Base-by-base conservation (phyloP, 2,888 invertebrate genomes). In the Clostera curtula region DNA sequence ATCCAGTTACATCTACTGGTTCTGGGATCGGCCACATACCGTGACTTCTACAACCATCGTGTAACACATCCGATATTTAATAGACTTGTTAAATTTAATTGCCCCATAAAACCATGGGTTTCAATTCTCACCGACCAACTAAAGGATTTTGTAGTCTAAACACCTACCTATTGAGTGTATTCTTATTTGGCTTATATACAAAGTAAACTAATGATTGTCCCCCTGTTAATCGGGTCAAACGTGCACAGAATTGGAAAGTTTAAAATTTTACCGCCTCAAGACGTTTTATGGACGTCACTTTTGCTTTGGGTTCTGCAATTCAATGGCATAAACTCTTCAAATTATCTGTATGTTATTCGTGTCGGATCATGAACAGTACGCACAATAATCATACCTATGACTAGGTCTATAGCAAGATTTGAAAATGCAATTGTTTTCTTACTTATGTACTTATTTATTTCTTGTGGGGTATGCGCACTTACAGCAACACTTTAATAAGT, bases 171-270 rank as follows among this genome's bases (percentile, higher is more conserved):
- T 14, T 32, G 4, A 6, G 31, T 34, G 18, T 4, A 28, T 25
- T 6, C 25, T 35, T 1, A 4, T 15, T 2, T 11, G 7, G 4
- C 4, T 28, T 47, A 31, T 49, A 46, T 40, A 40, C 40, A 40
- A 36, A 49, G 49, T 50, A 57, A 61, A 58, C 55, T 47, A 47
- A 58, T 48, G 44, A 45, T 49, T 32, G 24, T 34, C 36, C 38
- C 35, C 38, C 33, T 40, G 50, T 50, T 53, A 64, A 62, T 65
- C 58, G 57, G 66, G 61, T 63, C 59, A 55, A 44, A 49, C 37
- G 23, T 23, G 43, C 43, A 42, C 39, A 27, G 40, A 48, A 47
- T 43, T 43, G 41, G 45, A 44, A 47, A 49, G 43, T 50, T 40
- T 40, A 27, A 35, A 37, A 32, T 49, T 53, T 54, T 51, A 43